Evolutionary conservation across 2,113 vertebrate genomes (phyloP).

Genomic region (Gulo gulo): DNA sequence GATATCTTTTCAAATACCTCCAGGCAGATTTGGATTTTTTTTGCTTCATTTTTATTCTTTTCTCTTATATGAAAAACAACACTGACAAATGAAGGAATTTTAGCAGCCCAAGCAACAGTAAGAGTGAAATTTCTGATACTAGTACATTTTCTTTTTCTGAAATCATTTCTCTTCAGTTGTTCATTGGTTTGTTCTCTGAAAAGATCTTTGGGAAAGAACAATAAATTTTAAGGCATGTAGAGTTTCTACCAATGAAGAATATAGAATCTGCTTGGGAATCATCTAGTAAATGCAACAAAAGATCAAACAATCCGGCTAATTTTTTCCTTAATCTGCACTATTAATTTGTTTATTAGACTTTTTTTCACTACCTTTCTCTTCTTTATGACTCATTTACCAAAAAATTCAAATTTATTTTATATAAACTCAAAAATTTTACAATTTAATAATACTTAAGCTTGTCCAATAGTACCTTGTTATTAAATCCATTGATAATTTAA

Average conservation of each 20-base stretch:
- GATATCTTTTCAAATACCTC: not conserved
- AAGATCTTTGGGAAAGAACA: not conserved
- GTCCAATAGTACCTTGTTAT: not conserved
- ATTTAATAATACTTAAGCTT: not conserved
- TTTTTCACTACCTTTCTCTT: not conserved
- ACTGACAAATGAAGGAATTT: not conserved
- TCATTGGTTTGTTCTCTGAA: not conserved
- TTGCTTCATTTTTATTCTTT: not conserved
- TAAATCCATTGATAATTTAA: not conserved
- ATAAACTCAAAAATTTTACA: not conserved
- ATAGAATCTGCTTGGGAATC: not conserved
- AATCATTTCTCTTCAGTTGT: not conserved
- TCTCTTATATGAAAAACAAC: not conserved
- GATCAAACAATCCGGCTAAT: not conserved
- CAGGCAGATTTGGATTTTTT: not conserved
- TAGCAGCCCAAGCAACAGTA: not conserved
- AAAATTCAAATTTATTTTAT: not conserved
- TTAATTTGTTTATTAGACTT: not conserved
- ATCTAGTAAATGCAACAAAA: not conserved
- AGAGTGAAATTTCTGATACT: not conserved
- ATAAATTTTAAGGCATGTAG: not conserved
- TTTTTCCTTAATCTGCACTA: not conserved
- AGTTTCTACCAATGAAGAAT: not conserved
- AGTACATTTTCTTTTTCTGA: not conserved
- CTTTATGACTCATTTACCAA: not conserved